Conservation (phyloP, 2,797 vertebrate genomes). For the Prunella strophiata region DNA sequence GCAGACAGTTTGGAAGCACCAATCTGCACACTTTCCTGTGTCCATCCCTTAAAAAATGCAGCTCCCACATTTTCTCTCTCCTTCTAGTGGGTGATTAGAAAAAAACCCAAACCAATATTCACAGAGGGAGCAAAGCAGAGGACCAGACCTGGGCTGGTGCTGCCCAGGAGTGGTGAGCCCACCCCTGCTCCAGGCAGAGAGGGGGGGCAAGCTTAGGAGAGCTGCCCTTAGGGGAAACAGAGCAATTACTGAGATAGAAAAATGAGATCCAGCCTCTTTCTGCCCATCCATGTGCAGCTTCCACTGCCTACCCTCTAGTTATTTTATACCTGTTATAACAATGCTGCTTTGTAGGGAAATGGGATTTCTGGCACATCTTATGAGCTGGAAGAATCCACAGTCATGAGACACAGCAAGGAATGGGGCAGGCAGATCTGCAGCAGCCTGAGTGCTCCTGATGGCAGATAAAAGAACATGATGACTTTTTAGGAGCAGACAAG, state of each 20-base stretch:
- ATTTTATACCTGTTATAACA: not conserved
- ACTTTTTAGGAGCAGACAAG: slow-evolving; percentile 16
- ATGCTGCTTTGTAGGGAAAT: not conserved
- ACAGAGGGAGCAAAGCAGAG: not conserved
- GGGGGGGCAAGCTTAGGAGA: not conserved
- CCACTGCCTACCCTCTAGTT: not conserved
- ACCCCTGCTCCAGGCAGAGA: not conserved
- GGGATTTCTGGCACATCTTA: not conserved
- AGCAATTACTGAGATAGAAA: not conserved
- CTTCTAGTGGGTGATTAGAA: not conserved
- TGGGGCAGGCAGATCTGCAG: not conserved
- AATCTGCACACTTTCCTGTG: accelerated
- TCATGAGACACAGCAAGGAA: not conserved
- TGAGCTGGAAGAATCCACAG: not conserved
- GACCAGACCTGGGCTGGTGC: not conserved
- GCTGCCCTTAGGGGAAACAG: not conserved
- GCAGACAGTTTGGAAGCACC: not conserved
- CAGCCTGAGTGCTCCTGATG: not conserved
- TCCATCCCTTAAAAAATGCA: not conserved
- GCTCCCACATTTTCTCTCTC: not conserved
- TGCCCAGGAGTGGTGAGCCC: not conserved
- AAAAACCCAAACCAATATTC: accelerated
- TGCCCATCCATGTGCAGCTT: not conserved
- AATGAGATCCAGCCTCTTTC: not conserved
- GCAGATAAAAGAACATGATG: not conserved